Base-by-base conservation (phyloP, 2,888 invertebrate genomes). In the Thymelicus acteon region DNA sequence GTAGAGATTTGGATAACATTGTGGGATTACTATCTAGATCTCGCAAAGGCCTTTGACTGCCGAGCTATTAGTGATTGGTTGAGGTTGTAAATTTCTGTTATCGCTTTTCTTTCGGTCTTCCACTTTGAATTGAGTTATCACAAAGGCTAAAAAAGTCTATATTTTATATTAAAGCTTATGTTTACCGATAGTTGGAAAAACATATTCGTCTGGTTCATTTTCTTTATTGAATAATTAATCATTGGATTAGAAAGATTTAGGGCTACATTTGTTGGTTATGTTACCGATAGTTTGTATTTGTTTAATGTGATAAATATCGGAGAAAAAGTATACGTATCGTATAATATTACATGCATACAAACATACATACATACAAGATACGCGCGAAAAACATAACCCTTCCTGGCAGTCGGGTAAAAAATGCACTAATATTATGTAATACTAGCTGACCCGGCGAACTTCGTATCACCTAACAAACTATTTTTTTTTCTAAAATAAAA, bases 1-100 rank as follows among this genome's bases (percentile, higher is more conserved):
- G 54, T 15, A 6, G 13, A 67, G 48, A 67, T n/a, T 48, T 48
- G 47, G 48, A 60, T 60, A n/a, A 67, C 48, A 67, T 60, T 60
- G 66, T 48, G 37, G 44, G 60, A 47, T 57, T 57, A 66, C 8
- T 47, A 24, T 44, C 44, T 15, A 13, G n/a, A 58, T 47, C 19
- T 47, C 57, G 57, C 57, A 54, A 40, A 40, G 13, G 54, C 19
- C 40, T 15, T 40, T 7, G 10, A 13, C 40, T 64, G 12, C 19
- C 19, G 39, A 15, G 40, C 52, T 64, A 40, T 40, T 13, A 19
- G 31, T n/a, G n/a, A n/a, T 58, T 57, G 58, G 31, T 65, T 65
- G 49, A 19, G 24, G 10, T 64, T 44, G 31, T 8, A 57, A 54
- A 57, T 24, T 60, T 57, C 6, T 19, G 7, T 57, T 57, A 57